phyloP scores from a whole-genome alignment of 2,113 vertebrate species.

The rat (Rattus norvegicus) region DNA sequence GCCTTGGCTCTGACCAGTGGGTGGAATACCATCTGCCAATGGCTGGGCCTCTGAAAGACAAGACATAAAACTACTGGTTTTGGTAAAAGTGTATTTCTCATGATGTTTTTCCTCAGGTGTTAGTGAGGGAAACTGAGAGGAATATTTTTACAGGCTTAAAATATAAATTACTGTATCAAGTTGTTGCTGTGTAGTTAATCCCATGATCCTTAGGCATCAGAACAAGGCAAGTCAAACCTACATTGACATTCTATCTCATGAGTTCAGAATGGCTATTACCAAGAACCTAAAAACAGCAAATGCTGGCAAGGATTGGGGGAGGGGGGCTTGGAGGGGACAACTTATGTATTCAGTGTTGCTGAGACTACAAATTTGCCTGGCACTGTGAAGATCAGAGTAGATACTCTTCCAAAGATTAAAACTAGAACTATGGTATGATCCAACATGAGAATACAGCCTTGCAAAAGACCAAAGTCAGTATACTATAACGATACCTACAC shows the following conservation, averaged over 20 bases:
- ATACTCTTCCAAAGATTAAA: not conserved
- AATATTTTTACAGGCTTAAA: not conserved
- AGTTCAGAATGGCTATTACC: not conserved
- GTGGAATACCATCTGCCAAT: not conserved
- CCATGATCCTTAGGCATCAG: not conserved
- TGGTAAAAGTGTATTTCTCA: not conserved
- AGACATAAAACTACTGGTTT: not conserved
- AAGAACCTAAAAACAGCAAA: not conserved
- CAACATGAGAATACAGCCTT: not conserved
- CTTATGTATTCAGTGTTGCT: not conserved
- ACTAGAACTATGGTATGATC: not conserved
- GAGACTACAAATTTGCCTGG: not conserved
- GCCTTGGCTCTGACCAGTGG: not conserved
- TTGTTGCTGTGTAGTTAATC: not conserved
- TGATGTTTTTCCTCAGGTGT: not conserved
- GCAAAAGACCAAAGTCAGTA: not conserved
- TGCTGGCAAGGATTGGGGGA: not conserved
- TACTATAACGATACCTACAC: not conserved
- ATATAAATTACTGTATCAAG: not conserved
- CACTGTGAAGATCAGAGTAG: not conserved
- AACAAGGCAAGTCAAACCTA: not conserved
- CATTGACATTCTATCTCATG: not conserved
- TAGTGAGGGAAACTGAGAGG: not conserved
- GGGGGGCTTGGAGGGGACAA: not conserved
- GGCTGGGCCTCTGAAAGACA: not conserved